Conservation (phyloP, 1,140 invertebrate genomes). For the Aricia agestis region DNA sequence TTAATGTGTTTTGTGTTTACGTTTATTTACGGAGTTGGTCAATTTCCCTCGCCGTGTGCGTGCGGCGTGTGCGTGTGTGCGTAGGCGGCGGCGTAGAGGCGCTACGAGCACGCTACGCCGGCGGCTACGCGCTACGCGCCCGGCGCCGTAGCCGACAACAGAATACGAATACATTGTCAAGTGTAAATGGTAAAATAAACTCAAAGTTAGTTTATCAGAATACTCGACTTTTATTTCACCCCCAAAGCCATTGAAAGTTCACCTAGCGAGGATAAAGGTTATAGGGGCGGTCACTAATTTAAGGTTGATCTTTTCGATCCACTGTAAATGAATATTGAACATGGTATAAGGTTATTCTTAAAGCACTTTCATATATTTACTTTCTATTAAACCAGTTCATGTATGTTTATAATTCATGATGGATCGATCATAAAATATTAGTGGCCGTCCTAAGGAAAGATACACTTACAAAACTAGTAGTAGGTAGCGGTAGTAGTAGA, state of each 20-base stretch:
- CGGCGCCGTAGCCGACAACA: constrained; percentile 67
- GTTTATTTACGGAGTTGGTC: constrained; percentile 24
- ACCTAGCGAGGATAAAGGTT: too few species aligned
- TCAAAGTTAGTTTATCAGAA: constrained; percentile 78
- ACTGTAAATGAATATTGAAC: too few species aligned
- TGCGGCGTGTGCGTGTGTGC: constrained; percentile 44
- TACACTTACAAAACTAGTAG: too few species aligned
- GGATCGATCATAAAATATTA: too few species aligned
- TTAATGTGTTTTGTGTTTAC: constrained; percentile 28
- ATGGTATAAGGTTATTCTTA: too few species aligned
- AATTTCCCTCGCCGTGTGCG: constrained; percentile 27
- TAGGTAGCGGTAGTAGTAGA: too few species aligned
- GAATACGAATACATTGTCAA: constrained; percentile 77
- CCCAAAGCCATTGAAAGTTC: neutral
- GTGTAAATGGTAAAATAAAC: constrained; percentile 79
- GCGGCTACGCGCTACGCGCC: constrained; percentile 55
- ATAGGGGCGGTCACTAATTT: too few species aligned
- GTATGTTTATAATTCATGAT: too few species aligned
- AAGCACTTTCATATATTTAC: too few species aligned
- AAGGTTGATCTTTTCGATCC: too few species aligned
- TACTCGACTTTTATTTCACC: constrained; percentile 63
- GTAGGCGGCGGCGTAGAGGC: constrained; percentile 37
- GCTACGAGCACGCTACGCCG: constrained; percentile 58
- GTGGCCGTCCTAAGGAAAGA: too few species aligned
- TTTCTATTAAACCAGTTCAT: too few species aligned